A percentile compares a stretch with the other conserved stretches of the same genome.
Evolutionary conservation across 2,888 invertebrate species (phyloP).

Genomic region (Liopterus haemorrhoidalis): DNA sequence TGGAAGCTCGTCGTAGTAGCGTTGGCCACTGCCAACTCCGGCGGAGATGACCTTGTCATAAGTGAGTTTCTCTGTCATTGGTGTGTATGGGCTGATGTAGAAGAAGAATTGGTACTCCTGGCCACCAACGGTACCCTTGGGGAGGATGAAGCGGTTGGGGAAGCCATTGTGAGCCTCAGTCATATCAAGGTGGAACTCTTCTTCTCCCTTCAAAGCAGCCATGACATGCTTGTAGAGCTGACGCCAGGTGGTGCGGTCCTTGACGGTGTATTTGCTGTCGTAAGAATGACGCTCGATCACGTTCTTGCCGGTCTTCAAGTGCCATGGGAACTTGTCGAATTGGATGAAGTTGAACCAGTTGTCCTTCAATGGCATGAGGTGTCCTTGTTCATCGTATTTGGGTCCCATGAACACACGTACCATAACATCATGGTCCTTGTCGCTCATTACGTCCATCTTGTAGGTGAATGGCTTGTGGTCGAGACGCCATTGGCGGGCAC

Average conservation of each 20-base stretch:
- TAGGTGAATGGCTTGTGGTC: constrained; percentile 61
- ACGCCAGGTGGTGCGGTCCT: constrained; percentile 59
- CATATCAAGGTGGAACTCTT: constrained; percentile 50
- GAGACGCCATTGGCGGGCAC: constrained; percentile 56
- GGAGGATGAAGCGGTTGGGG: constrained; percentile 65
- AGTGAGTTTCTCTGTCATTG: constrained; percentile 30
- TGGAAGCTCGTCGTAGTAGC: constrained; percentile 55
- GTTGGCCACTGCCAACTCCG: constrained; percentile 52
- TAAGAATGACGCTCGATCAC: constrained; percentile 52
- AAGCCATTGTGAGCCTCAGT: constrained; percentile 59
- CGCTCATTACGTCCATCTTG: constrained; percentile 52
- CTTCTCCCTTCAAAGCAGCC: constrained; percentile 49
- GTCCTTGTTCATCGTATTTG: constrained; percentile 56
- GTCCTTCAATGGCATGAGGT: constrained; percentile 51
- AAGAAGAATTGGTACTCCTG: constrained; percentile 52
- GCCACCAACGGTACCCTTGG: constrained; percentile 62
- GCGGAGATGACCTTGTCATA: constrained; percentile 50
- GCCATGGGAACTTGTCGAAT: constrained; percentile 55
- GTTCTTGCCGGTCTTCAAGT: constrained; percentile 57
- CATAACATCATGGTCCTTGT: constrained; percentile 54
- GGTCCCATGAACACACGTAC: constrained; percentile 66
- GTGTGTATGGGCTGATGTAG: constrained; percentile 43
- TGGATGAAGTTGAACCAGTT: constrained; percentile 61
- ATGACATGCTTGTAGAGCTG: constrained; percentile 60
- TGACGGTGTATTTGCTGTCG: constrained; percentile 36